Base-by-base conservation (phyloP, 64 coral and sea anemone species). In the Stylophora pistillata region DNA sequence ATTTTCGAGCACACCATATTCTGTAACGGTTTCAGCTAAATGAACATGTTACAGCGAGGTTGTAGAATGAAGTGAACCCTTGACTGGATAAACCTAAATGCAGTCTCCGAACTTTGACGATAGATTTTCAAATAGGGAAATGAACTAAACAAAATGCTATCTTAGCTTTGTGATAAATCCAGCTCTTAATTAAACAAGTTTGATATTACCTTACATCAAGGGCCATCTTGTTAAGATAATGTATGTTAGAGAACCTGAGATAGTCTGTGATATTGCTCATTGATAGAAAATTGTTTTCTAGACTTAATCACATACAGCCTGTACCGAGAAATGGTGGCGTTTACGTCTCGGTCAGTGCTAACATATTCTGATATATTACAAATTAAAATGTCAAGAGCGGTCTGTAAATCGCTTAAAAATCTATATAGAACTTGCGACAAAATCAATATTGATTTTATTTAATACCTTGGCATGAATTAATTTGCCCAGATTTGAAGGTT, bases 361-460 rank as follows among this genome's bases (percentile, higher is more conserved):
- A 56, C 53, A 76, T 76, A 76, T 54, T 76, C n/a, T 68, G 10
- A 28, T 68, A 68, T 28, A n/a, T 68, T 9, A 57, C 27, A 18
- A 30, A 81, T 63, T 81, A 33, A 61, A 81, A 58, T 81, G 56
- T 58, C 74, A 77, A 11, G 20, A 56, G 25, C 57, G 76, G 28
- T 71, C 73, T 20, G 53, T 16, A 76, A 76, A 76, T 82, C 59
- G 18, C 30, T 9, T 66, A 16, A 34, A 79, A 82, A 47, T 29
- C 34, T 65, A 82, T 10, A 68, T 82, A 60, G 57, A 65, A 82
- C 31, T 10, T 63, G 79, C 29, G 57, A 32, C 59, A 34, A 82
- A 82, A 82, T 60, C 58, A 82, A 82, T 82, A 82, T 82, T 82
- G 65, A 58, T 82, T 82, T 82, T 82, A 20, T 47, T 82, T 82